These are phyloP conservation scores for Acronicta alni DNA, from an alignment of 2,888 invertebrate species.

Conservation along the genomic window DNA sequence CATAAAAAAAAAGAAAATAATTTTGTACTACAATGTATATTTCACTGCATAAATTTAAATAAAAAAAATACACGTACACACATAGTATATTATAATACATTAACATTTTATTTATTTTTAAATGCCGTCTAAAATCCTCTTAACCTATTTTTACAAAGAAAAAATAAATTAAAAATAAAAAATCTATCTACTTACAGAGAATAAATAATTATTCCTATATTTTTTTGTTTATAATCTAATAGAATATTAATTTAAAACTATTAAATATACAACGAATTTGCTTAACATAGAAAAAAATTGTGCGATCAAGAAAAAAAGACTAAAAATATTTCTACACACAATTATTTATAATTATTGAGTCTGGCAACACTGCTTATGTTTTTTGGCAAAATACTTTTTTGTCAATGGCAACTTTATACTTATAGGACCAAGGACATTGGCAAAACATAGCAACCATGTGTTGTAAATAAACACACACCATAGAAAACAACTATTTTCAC, in stretches of 20 bases:
- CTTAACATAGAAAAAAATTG: conserved; percentile 48
- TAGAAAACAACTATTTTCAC: too few relatives aligned
- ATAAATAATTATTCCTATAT: conserved; percentile 58
- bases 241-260: conserved; percentile 52
- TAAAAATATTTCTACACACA: conserved; percentile 47
- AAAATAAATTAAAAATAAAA: conserved; percentile 56
- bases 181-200: conserved; percentile 58
- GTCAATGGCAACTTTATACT: conserved; percentile 36
- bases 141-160: conserved; percentile 62
- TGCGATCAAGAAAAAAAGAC: conserved; percentile 51
- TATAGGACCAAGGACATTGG: neutral
- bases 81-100: conserved; percentile 56
- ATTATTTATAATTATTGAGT: conserved; percentile 28
- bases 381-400: conserved; percentile 49
- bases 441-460: too few relatives aligned
- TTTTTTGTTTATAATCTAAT: conserved; percentile 35
- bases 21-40: conserved; percentile 74
- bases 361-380: conserved; percentile 41
- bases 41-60: conserved; percentile 66
- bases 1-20: conserved; percentile 58
- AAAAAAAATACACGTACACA: conserved; percentile 60
- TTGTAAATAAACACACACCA: too few relatives aligned
- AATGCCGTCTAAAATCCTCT: conserved; percentile 63
- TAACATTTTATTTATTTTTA: conserved; percentile 56
- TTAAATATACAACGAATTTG: conserved; percentile 52